These are phyloP conservation scores for Drosophila ficusphila DNA, from an alignment of 1,140 invertebrate genomes.

Conservation along the genomic window DNA sequence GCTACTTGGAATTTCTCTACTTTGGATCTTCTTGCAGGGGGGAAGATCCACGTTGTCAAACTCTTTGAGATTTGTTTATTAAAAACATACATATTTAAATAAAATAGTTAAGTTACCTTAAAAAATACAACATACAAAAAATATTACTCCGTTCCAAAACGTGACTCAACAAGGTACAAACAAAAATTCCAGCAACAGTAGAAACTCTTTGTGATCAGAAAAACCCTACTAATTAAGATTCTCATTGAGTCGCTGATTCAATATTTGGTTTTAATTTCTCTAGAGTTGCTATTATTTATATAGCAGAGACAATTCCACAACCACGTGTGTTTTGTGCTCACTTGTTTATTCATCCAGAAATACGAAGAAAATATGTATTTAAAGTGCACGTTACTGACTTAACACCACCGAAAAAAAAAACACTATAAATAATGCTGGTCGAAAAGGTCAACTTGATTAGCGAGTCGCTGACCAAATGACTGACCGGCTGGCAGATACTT, in stretches of 20 bases:
- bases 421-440: conserved; percentile 41
- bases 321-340: conserved; percentile 12
- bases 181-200: no score
- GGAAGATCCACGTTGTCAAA: no score
- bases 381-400: conserved; percentile 37
- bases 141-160: no score
- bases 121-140: no score
- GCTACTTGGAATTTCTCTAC: background rate
- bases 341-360: conserved; percentile 14
- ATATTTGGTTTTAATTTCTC: no score
- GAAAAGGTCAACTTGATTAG: conserved; percentile 76
- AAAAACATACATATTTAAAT: no score
- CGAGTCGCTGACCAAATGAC: conserved; percentile 32
- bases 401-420: conserved; percentile 5
- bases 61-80: no score
- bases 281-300: conserved; percentile 5
- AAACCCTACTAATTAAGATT: no score
- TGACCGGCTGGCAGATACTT: conserved; percentile 22
- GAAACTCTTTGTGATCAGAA: no score
- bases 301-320: background rate
- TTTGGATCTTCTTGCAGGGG: background rate
- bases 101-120: background rate
- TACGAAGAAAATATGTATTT: conserved; percentile 37
- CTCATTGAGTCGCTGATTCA: no score
- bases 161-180: no score